Base-by-base conservation (phyloP, 2,888 invertebrate genomes). In the Bimastos eiseni region DNA sequence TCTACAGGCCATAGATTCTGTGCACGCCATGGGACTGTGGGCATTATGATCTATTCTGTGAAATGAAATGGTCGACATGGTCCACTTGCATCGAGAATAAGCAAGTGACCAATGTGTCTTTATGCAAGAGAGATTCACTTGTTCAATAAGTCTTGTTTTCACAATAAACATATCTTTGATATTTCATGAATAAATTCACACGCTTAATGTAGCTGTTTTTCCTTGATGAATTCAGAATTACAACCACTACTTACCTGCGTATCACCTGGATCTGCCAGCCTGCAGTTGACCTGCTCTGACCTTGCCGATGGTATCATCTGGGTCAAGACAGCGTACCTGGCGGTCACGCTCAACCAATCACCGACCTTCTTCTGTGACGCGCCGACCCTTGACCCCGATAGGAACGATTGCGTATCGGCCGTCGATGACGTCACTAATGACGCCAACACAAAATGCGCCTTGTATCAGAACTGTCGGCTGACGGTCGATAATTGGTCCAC, bases 351-450 rank as follows among this genome's bases (percentile, higher is more conserved):
- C 86, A 34, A 11, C n/a, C 36, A 34, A 34, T 24, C 86, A 5
- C 37, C 86, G 34, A 21, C 86, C 21, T 86, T 0, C 36, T 86
- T 86, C 36, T 86, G 86, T 37, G 86, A 86, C n/a, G 8, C 86
- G 34, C 86, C 86, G 36, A 37, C 86, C 86, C 21, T 36, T 37
- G 86, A 86, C 86, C 36, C 37, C 86, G 15, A 19, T 21, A 37
- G 86, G 37, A 24, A 36, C 86, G 86, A 86, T 36, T 86, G 86
- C 86, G 37, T 24, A 36, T 34, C 86, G 86, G 34, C 86, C 24
- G 36, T 86, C 86, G 86, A 86, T 86, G 86, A 86, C 86, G 86
- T 86, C 21, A 86, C 86, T 15, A 86, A 86, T 86, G 86, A 86
- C 86, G 86, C 11, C 86, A 86, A 36, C 86, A 37, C 36, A 2